Base-by-base conservation (phyloP, 2,113 vertebrate genomes). In the Terrapene triunguis region DNA sequence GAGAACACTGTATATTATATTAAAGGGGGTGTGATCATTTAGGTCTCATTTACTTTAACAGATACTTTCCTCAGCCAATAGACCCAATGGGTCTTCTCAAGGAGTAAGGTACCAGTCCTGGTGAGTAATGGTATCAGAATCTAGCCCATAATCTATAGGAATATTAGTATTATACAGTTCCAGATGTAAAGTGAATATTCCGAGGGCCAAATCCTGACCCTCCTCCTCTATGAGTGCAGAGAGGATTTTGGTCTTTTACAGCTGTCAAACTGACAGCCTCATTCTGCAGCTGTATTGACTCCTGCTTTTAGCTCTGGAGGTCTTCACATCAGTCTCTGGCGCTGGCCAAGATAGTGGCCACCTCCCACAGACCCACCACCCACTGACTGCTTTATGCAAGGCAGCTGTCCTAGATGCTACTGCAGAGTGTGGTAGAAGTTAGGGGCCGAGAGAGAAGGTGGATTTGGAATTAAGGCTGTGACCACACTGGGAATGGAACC, bases 1-100 rank as follows among this genome's bases (percentile, higher is more conserved):
- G 8, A 44, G 21, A 44, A 25, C 12, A 13, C 7, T 59, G 47
- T 12, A 5, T 5, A 38, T 16, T 7, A 17, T 12, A 1, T 0
- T 0, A 89, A n/a, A 65, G 32, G 14, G 53, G 44, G 57, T 29
- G 35, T 48, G 84, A 50, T 10, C 12, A 6, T 53, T 47, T 59
- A 69, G 29, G 54, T 59, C 57, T 48, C 72, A 76, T 76, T 76
- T 12, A 44, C 22, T 44, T 22, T 44, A 24, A 24, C 22, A 44
- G 22, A 74, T 74, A 74, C 10, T 4, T 76, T 76, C 53, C 54
- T 87, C 42, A 48, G 38, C 5, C 0, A 3, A 12, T 74, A n/a
- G 62, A 35, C n/a, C 54, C 80, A 76, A 76, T 76, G 51, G 53
- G 47, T 8, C 17, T 35, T 24, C 17, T 35, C 17, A 29, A 44